Conservation (phyloP, 2,888 invertebrate species). For the Pyrrhia umbra region DNA sequence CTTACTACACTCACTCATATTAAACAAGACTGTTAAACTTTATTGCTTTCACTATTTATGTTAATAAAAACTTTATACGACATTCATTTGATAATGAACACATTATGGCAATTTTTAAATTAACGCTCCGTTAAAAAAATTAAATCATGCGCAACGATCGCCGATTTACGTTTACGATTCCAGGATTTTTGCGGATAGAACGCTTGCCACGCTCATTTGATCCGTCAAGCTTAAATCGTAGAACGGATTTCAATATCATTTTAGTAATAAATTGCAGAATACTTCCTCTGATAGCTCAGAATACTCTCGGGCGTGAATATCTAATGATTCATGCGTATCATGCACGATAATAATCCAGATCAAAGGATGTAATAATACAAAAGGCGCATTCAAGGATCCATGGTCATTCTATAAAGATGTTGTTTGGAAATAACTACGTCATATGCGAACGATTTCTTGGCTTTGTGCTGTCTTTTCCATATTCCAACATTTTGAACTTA, state of each 20-base stretch:
- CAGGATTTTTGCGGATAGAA: slow-evolving; percentile 31
- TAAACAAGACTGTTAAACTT: slow-evolving; percentile 63
- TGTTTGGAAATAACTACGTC: slow-evolving; percentile 56
- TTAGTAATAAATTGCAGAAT: slow-evolving; percentile 38
- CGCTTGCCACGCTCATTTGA: slow-evolving; percentile 19
- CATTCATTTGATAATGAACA: slow-evolving; percentile 44
- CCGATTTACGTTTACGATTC: slow-evolving; percentile 8
- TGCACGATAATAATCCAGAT: slow-evolving; percentile 58
- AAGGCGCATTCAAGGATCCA: slow-evolving; percentile 49
- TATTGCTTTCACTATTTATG: slow-evolving; percentile 59
- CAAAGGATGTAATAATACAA: slow-evolving; percentile 53
- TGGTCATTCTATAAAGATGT: slow-evolving; percentile 50
- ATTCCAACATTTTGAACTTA: slow-evolving; percentile 43
- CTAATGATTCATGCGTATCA: slow-evolving; percentile 47
- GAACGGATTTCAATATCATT: slow-evolving; percentile 50
- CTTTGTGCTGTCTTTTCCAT: slow-evolving; percentile 64
- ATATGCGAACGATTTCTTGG: slow-evolving; percentile 66
- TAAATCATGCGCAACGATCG: not conserved
- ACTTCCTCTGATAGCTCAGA: slow-evolving; percentile 22
- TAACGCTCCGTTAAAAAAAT: slow-evolving; percentile 1
- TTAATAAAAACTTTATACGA: slow-evolving; percentile 38
- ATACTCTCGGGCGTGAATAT: slow-evolving; percentile 8
- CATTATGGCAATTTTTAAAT: slow-evolving; percentile 26
- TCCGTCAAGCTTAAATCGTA: slow-evolving; percentile 42
- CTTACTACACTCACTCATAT: slow-evolving; percentile 60